Base-by-base conservation (phyloP, 2,888 invertebrate genomes). In the Pantelozetes paolii region DNA sequence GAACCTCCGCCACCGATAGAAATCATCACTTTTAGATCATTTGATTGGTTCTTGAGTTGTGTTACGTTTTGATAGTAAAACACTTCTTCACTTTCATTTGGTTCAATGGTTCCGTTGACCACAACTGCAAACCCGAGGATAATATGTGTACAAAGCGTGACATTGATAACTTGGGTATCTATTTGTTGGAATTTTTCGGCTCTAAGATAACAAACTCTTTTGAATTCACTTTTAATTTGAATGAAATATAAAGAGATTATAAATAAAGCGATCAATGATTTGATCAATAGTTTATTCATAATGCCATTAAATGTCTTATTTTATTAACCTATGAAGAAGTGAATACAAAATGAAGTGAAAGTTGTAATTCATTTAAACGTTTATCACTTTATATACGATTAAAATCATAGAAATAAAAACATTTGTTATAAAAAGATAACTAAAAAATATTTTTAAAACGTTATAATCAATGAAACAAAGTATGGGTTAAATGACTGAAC, bases 121-220 rank as follows among this genome's bases (percentile, higher is more conserved):
- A 92, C 84, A 75, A 82, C 81, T 32, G 88, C 89, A 84, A 91
- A 89, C 57, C 89, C 92, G 74, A 91, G 83, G 81, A 90, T 90
- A 76, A 93, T 87, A 82, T 93, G 93, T 1, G 92, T 91, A 81
- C 93, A 94, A 73, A 93, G 84, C 78, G 86, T 82, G 30, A 90
- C 87, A 80, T 90, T 87, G 45, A 92, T 85, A 23, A 6, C 18
- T 15, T 42, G 32, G 30, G 72, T n/a, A 20, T 72, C 30, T 1
- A 54, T 42, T 45, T 30, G 32, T 11, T 42, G 20, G n/a, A 1
- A 54, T 40, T n/a, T 32, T 9, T 72, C 71, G 30, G 28, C 71
- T 20, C 54, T 26, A 45, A 71, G 54, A 67, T 74, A 74, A 45
- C 74, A 74, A 45, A 74, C 71, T 71, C 57, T 64, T 32, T 74